phyloP scores from a whole-genome alignment of 2,113 vertebrate species.

The Nymphicus hollandicus region DNA sequence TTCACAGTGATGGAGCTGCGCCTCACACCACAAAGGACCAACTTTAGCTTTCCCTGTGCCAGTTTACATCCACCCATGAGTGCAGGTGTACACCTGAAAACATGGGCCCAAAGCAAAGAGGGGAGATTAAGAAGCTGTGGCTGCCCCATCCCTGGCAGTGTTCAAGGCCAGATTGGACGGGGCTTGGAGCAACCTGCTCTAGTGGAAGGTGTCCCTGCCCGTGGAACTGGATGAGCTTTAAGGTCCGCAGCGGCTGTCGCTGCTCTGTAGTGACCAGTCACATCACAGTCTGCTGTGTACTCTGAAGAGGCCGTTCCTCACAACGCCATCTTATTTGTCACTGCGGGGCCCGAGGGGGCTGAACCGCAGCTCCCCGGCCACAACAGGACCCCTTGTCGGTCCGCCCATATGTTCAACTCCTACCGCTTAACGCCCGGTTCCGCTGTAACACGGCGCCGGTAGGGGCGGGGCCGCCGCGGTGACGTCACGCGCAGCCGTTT shows the following conservation, averaged over 20 bases:
- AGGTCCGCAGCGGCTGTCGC: too few species aligned
- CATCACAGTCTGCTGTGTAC: too few species aligned
- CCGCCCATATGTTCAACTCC: too few species aligned
- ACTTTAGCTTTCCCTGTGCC: background rate
- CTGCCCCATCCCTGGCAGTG: background rate
- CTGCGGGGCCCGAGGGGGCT: too few species aligned
- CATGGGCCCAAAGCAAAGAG: background rate
- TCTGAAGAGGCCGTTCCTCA: too few species aligned
- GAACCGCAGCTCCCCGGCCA: background rate
- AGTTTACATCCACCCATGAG: background rate
- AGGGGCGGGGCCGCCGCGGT: accelerated
- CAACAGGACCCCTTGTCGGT: too few species aligned
- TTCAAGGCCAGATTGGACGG: background rate
- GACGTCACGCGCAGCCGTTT: background rate
- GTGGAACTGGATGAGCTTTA: too few species aligned
- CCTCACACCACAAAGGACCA: accelerated
- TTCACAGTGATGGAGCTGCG: background rate
- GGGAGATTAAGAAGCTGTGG: background rate
- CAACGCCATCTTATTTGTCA: too few species aligned
- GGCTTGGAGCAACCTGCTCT: background rate
- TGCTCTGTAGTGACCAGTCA: too few species aligned
- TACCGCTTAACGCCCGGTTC: too few species aligned
- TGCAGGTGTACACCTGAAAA: background rate
- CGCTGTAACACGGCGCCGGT: too few species aligned
- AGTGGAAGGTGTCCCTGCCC: too few species aligned